Base-by-base conservation (phyloP, 2,797 vertebrate genomes). In the Platyrinchus mystaceus region DNA sequence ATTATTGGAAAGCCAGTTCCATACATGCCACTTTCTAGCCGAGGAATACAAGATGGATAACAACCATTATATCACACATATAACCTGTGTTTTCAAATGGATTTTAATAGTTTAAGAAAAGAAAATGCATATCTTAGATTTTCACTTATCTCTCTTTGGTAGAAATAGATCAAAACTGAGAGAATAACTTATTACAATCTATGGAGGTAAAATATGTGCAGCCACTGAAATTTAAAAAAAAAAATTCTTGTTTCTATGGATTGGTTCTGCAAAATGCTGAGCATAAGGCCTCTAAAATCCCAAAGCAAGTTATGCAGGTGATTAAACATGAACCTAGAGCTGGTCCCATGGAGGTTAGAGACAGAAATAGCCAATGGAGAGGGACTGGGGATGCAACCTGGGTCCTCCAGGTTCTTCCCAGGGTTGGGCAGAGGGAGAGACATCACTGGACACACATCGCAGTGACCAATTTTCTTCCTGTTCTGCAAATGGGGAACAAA, bases 361-460 rank as follows among this genome's bases (percentile, higher is more conserved):
- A 19, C 24, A 14, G 43, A 77, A 87, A 39, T 0, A 22, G 5
- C 36, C 39, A 52, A 36, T 86, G 39, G n/a, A 79, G 44, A 70
- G 49, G 10, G 10, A 14, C 12, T 44, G 8, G 14, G 32, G 14
- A 6, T 22, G 14, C 34, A 62, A 5, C 21, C 26, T 37, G 28
- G 8, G 5, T 26, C 47, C 24, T 78, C 17, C 19, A 32, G 23
- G 9, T 89, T 24, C 32, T 81, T 23, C 16, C 18, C 2, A 1
- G 17, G 23, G 3, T 1, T 53, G 46, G 7, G 12, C 0, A 1
- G 32, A 44, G 53, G 26, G 20, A 89, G 9, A 43, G 18, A 66
- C 26, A 22, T 26, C 8, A 1, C 36, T n/a, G 53, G 59, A 8
- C n/a, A 13, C 27, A 46, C 1, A 1, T 0, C 1, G 18, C 56